Percentiles rank a stretch among this genome's conserved stretches.
phyloP scores from a whole-genome alignment of 2,797 vertebrate genomes.

The Furcifer pardalis region DNA sequence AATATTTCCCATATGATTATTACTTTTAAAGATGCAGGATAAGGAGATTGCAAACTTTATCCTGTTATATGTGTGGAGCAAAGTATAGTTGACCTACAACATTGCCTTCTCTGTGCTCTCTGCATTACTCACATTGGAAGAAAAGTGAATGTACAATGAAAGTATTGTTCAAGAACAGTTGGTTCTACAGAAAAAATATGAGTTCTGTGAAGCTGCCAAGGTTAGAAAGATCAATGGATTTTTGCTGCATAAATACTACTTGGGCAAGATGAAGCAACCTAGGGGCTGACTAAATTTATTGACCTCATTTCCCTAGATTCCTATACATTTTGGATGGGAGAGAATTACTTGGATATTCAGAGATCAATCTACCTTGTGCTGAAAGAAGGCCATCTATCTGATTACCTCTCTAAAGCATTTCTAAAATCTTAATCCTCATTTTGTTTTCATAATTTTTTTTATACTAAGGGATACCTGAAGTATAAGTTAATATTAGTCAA shows the following conservation, averaged over 20 bases:
- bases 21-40: not conserved
- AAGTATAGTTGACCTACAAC: not conserved
- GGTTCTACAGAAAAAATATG: constrained; percentile 33
- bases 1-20: not conserved
- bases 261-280: constrained; percentile 34
- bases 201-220: constrained; percentile 13
- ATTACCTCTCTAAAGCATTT: constrained; percentile 45
- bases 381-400: constrained; percentile 33
- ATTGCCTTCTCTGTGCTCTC: not conserved
- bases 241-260: constrained; percentile 35
- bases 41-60: not conserved
- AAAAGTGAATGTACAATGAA: not conserved
- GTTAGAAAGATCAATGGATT: constrained; percentile 18
- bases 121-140: not conserved
- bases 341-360: constrained; percentile 46
- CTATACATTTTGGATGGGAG: constrained; percentile 28
- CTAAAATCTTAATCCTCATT: constrained; percentile 38
- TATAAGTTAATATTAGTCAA: no score
- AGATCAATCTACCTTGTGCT: constrained; percentile 44
- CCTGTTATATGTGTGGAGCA: not conserved
- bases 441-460: constrained; percentile 26
- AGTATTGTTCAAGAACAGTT: constrained; percentile 30
- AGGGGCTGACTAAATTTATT: constrained; percentile 45
- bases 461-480: no score
- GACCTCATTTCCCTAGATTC: constrained; percentile 33